These are phyloP conservation scores for Ellobium chinense DNA, from an alignment of 2,888 invertebrate species.

Conservation along the genomic window DNA sequence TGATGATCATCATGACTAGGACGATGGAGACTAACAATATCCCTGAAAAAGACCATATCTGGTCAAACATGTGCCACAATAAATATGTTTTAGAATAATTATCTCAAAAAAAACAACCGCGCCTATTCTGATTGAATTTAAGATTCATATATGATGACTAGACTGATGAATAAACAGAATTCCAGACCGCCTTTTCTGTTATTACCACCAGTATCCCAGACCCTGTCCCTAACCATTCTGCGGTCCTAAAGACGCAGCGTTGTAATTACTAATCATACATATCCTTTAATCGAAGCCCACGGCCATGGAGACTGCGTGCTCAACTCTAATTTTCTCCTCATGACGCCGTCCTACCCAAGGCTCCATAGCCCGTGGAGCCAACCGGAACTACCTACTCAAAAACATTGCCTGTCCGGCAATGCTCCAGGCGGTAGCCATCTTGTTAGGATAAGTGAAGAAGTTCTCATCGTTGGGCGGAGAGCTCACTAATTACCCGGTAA, in stretches of 20 bases:
- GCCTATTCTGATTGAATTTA: too few relatives aligned
- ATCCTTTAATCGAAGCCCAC: constrained; percentile 10
- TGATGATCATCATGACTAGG: too few relatives aligned
- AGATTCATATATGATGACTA: too few relatives aligned
- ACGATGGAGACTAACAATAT: too few relatives aligned
- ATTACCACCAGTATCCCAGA: too few relatives aligned
- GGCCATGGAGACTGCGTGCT: constrained; percentile 1
- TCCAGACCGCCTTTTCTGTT: too few relatives aligned
- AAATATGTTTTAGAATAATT: too few relatives aligned
- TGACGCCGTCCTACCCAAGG: constrained; percentile 14
- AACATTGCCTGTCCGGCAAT: constrained; percentile 20
- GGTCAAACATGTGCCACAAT: too few relatives aligned
- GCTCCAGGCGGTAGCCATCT: constrained; percentile 23
- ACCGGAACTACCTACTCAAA: constrained; percentile 21
- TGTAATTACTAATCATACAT: constrained; percentile 30
- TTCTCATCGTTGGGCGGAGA: background rate
- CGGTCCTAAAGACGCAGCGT: background rate
- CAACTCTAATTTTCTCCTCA: constrained; percentile 34
- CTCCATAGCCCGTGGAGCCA: constrained; percentile 31
- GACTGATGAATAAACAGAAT: too few relatives aligned
- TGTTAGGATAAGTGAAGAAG: constrained; percentile 20
- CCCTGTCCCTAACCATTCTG: too few relatives aligned
- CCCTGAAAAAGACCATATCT: too few relatives aligned
- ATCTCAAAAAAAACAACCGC: too few relatives aligned
- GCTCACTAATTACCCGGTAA: constrained; percentile 31